Percentiles rank a stretch among this genome's conserved stretches.
phyloP scores from a whole-genome alignment of 2,113 vertebrate species.

The Tauraco erythrolophus region DNA sequence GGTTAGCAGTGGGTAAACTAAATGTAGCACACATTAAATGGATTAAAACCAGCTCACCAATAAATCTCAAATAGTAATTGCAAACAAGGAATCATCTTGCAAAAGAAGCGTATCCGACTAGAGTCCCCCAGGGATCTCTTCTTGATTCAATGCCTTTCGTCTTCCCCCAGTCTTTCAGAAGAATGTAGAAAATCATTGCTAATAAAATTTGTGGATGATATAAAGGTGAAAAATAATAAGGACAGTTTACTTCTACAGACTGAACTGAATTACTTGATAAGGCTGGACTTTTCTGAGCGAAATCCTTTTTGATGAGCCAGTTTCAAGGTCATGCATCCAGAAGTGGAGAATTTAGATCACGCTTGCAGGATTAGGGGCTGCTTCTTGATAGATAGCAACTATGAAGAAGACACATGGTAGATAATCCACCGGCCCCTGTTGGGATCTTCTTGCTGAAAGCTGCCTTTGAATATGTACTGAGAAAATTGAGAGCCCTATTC shows the following conservation, averaged over 20 bases:
- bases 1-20: not conserved
- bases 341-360: not conserved
- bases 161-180: not conserved
- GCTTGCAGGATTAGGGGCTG: not conserved
- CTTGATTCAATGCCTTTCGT: not conserved
- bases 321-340: not conserved
- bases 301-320: not conserved
- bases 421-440: not conserved
- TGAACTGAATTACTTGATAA: not conserved
- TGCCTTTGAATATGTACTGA: not conserved
- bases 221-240: conserved; percentile 2
- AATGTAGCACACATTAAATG: not conserved
- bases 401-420: not conserved
- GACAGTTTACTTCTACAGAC: not conserved
- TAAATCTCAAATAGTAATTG: not conserved
- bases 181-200: not conserved
- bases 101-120: not conserved
- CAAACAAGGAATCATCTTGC: not conserved
- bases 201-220: not conserved
- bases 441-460: not conserved
- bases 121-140: not conserved
- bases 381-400: not conserved
- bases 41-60: not conserved
- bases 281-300: not conserved
- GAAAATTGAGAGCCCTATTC: not conserved